phyloP scores from a whole-genome alignment of 2,113 vertebrate genomes.

The Scomber scombrus region DNA sequence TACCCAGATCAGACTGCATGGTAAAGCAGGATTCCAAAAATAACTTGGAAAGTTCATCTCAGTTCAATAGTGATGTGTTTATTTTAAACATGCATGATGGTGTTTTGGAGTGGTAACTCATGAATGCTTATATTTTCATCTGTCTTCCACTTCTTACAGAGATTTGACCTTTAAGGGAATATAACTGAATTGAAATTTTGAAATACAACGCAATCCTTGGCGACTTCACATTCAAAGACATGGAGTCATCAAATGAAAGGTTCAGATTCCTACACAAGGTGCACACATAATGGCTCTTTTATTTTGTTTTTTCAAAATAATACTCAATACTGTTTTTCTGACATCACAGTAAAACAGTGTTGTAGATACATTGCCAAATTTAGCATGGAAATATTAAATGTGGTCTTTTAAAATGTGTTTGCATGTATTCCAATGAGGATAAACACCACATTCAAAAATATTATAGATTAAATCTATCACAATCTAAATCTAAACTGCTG shows the following conservation, averaged over 20 bases:
- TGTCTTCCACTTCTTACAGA: background rate
- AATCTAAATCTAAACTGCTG: too few relatives aligned
- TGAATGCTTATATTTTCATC: background rate
- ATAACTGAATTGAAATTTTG: background rate
- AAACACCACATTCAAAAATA: too few relatives aligned
- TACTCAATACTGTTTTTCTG: too few relatives aligned
- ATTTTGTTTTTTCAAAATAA: too few relatives aligned
- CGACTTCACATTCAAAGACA: background rate
- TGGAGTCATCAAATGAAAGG: too few relatives aligned
- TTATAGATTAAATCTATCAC: too few relatives aligned
- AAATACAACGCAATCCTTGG: background rate
- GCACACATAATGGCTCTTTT: too few relatives aligned
- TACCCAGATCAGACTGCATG: constrained; percentile 12
- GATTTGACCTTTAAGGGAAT: background rate
- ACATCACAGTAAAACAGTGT: too few relatives aligned
- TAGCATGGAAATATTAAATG: too few relatives aligned
- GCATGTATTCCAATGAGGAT: too few relatives aligned
- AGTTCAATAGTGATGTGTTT: constrained; percentile 11
- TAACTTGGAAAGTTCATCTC: constrained; percentile 7
- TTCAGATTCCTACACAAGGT: background rate
- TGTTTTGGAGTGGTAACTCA: constrained; percentile 2
- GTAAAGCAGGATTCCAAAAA: constrained; percentile 8
- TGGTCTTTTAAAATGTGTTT: too few relatives aligned
- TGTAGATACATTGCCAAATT: too few relatives aligned
- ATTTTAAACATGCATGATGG: constrained; percentile 1